Evolutionary conservation across 64 coral and sea anemone genomes (phyloP).

Genomic region (Astreopora myriophthalma): DNA sequence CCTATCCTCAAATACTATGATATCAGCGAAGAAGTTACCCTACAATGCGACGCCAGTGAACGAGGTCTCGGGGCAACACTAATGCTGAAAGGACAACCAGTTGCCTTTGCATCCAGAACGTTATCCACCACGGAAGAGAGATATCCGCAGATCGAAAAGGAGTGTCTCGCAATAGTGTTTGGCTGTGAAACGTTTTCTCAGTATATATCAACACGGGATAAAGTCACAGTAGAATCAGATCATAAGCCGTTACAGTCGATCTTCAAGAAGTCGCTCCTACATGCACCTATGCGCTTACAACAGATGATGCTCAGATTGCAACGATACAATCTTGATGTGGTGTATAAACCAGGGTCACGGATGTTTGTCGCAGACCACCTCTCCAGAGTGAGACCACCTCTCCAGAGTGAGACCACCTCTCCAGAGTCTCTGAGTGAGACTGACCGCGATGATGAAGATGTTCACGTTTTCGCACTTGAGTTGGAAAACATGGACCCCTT

Average conservation of each 20-base stretch:
- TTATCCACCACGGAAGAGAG: background rate
- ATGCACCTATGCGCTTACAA: too few species aligned
- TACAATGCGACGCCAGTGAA: background rate
- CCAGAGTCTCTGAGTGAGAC: background rate
- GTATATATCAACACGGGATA: background rate
- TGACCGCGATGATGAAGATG: background rate
- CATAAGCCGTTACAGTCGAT: background rate
- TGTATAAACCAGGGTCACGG: constrained; percentile 38
- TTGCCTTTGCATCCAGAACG: background rate
- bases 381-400: too few species aligned
- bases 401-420: too few species aligned
- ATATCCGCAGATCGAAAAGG: background rate
- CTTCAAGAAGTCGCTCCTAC: background rate
- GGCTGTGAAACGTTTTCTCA: background rate
- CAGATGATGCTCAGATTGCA: constrained; percentile 24
- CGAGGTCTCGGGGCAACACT: background rate
- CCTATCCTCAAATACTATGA: background rate
- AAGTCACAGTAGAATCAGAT: background rate
- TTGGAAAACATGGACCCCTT: background rate
- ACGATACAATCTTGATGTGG: constrained; percentile 12
- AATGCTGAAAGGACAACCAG: background rate
- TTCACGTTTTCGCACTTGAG: constrained; percentile 31
- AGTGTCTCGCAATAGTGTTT: background rate
- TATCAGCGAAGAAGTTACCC: too few species aligned
- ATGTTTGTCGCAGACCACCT: constrained; percentile 67